These are phyloP conservation scores for Stenopsyche tienmushanensis DNA, from an alignment of 1,140 invertebrate species.

Conservation along the genomic window DNA sequence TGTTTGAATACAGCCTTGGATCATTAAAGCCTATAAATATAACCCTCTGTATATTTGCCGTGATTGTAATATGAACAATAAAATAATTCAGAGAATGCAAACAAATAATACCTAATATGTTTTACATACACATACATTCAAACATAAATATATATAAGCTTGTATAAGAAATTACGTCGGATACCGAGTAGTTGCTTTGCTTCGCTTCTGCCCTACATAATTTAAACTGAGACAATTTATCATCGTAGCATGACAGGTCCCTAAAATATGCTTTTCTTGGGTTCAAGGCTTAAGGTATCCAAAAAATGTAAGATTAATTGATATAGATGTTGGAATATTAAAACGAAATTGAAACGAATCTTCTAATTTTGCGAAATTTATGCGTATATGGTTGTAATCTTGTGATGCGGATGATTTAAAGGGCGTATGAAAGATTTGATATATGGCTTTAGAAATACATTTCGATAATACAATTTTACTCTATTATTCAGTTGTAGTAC, in stretches of 20 bases:
- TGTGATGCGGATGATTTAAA: no score
- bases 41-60: not conserved
- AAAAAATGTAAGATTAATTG: slow-evolving; percentile 31
- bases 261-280: slow-evolving; percentile 22
- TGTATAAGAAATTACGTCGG: no score
- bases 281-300: slow-evolving; percentile 19
- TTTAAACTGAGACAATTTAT: slow-evolving; percentile 29
- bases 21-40: not conserved
- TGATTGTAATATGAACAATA: not conserved
- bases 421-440: no score
- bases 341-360: slow-evolving; percentile 1
- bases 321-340: slow-evolving; percentile 10
- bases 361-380: not conserved
- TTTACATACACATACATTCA: not conserved
- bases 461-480: no score
- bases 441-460: no score
- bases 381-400: not conserved
- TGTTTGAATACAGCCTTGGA: no score
- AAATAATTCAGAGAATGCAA: not conserved
- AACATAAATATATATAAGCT: no score
- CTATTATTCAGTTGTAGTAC: no score
- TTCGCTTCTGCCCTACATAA: slow-evolving; percentile 12
- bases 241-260: slow-evolving; percentile 25
- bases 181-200: no score
- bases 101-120: no score